Base-by-base conservation (phyloP, 2,797 vertebrate species). In the Coreius guichenoti region DNA sequence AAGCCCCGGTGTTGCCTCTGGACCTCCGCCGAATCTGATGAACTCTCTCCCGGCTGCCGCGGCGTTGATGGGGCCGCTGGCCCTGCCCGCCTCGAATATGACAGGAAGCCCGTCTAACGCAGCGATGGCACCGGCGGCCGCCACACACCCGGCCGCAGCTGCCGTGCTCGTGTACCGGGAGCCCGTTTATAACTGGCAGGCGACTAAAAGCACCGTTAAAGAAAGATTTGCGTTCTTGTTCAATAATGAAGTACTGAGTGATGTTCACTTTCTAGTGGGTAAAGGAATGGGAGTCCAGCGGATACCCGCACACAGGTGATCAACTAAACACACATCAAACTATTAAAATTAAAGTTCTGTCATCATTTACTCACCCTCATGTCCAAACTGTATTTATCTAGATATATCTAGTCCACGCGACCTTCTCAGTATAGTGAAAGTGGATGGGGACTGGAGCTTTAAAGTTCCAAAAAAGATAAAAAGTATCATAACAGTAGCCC, bases 191-290 rank as follows among this genome's bases (percentile, higher is more conserved):
- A 96, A 96, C 89, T 96, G 95, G 95, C 95, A 96, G 86, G 95
- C 95, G 2, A 96, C 95, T 13, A 96, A 96, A 92, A 95, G 94
- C 92, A 96, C 95, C 26, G 94, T 96, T 0, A 96, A 96, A 90
- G 95, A 96, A 88, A 90, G 95, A 16, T 95, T 96, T 4, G 95
- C 95, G 0, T 96, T 96, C 79, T 92, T 95, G n/a, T 99, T 99
- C 93, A 98, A 99, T 94, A 99, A 98, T 95, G 98, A 99, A 92
- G 97, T 99, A 88, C 96, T 99, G 51, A 98, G 98, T 91, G 98
- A 99, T 94, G 98, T 99, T 89, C 97, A 98, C 94, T 99, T 99
- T 93, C 92, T 98, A 89, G 97, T 99, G 90, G 98, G 97, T 73
- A 98, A 98, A 92, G 98, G 98, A 65, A 96, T 97, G 93, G 96